Evolutionary conservation across 2,113 vertebrate species (phyloP).

Genomic region (Pleuronectes platessa): DNA sequence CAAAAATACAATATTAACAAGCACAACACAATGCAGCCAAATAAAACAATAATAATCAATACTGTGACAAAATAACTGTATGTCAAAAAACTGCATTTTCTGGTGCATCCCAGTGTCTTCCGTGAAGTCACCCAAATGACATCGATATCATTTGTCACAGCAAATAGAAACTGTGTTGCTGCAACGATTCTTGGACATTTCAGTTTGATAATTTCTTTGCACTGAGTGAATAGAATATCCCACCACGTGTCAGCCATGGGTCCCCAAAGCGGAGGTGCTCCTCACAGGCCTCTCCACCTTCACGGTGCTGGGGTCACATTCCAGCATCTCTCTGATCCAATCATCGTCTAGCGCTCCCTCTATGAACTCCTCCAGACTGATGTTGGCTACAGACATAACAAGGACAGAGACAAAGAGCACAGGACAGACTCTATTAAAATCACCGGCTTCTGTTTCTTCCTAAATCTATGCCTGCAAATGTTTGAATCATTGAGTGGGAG

Average conservation of each 20-base stretch:
- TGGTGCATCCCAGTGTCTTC: background rate
- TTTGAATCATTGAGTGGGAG: too few species aligned
- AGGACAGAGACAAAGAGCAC: constrained; percentile 24
- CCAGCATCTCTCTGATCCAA: constrained; percentile 83
- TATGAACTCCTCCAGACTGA: constrained; percentile 82
- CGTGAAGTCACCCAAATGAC: too few species aligned
- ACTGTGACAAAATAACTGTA: background rate
- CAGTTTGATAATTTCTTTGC: background rate
- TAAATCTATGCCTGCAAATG: background rate
- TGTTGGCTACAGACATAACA: constrained; percentile 71
- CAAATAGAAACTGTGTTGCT: background rate
- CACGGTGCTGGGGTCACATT: constrained; percentile 80
- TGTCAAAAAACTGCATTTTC: background rate
- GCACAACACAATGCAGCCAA: background rate
- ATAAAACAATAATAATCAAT: background rate
- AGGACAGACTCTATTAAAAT: constrained; percentile 18
- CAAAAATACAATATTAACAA: background rate
- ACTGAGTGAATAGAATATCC: constrained; percentile 13
- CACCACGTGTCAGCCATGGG: constrained; percentile 32
- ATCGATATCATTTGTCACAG: too few species aligned
- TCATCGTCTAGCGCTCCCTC: constrained; percentile 78
- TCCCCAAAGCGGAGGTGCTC: constrained; percentile 34
- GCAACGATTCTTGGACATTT: constrained; percentile 4
- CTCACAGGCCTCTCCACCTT: constrained; percentile 70
- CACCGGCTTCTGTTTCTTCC: background rate